phyloP scores from a whole-genome alignment of 2,888 invertebrate species.

The Torymus aiolomorphi region DNA sequence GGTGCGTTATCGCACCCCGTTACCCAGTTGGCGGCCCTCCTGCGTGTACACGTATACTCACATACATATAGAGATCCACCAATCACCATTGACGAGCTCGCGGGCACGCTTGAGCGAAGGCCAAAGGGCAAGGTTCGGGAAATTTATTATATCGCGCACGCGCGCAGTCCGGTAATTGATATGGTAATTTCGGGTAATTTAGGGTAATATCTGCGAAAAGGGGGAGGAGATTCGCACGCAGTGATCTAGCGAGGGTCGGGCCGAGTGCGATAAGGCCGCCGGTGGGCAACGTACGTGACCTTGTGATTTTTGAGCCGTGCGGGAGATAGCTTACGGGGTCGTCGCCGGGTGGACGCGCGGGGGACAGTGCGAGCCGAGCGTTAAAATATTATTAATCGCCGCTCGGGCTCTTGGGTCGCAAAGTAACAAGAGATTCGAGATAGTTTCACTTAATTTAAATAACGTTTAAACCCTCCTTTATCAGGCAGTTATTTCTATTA shows the following conservation, averaged over 20 bases:
- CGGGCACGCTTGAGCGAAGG: too few relatives aligned
- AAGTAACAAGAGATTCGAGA: neutral
- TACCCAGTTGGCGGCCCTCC: too few relatives aligned
- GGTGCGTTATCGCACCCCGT: neutral
- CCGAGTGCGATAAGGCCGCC: conserved; percentile 24
- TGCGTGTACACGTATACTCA: too few relatives aligned
- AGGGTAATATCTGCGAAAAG: conserved; percentile 2
- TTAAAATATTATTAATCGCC: conserved; percentile 51
- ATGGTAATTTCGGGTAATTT: conserved; percentile 49
- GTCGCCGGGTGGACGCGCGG: neutral
- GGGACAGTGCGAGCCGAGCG: neutral
- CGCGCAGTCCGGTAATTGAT: conserved; percentile 32
- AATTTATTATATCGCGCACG: conserved; percentile 24
- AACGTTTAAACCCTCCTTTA: conserved; percentile 7
- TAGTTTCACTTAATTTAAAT: conserved; percentile 37
- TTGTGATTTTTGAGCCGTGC: conserved; percentile 30
- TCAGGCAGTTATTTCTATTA: neutral
- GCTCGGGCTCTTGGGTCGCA: neutral
- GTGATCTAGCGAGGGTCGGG: conserved; percentile 7
- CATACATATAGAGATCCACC: too few relatives aligned
- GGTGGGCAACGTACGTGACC: conserved; percentile 44
- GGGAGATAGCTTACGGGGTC: conserved; percentile 34
- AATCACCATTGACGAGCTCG: too few relatives aligned
- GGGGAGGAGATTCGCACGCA: neutral
- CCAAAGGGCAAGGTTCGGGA: neutral